Evolutionary conservation across 2,797 vertebrate genomes (phyloP), one percentile per base, ranked within the genome.

Genomic region (Diglossa cyanea): DNA sequence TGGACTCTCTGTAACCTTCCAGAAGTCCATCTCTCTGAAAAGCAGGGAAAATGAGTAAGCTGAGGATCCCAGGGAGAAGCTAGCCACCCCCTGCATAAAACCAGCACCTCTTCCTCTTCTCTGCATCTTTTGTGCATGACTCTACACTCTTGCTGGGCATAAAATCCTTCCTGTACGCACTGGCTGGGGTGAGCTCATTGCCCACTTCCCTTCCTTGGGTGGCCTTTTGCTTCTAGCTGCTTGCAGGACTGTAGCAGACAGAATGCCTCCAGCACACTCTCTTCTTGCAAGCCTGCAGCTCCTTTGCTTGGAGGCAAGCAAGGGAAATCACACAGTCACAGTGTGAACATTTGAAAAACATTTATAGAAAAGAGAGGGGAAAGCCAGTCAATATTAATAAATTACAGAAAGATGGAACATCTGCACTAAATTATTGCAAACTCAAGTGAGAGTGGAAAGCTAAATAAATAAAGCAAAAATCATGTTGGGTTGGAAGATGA

Each of bases 361-460:
- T 95, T 96, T 86, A 60, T 84, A 90, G 66, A 55, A 93, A 95
- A 90, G 47, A 14, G 33, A 90, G 47, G 57, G 54, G 7, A 78
- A 94, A 88, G 39, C 18, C 47, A 90, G 73, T 95, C 77, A 84
- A 67, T 94, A 94, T 86, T 94, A 96, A 94, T 94, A 96, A 95
- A 95, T 95, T 90, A 90, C 76, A 90, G 73, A 95, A 90, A 88
- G 62, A 90, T 90, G 91, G 76, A 94, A 91, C 94, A 94, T 95
- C 93, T 95, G 94, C 70, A 70, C 26, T 84, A 86, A 96, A 90
- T 94, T 95, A 94, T 35, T 94, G 62, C 55, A 81, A 93, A 75
- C 65, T 93, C 85, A 94, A 96, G 91, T 91, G 93, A 96, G 79
- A 96, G 94, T 91, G 82, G 93, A 95, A 96, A 95, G 93, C 93